phyloP scores from a whole-genome alignment of 2,113 vertebrate genomes.

The Misgurnus mizolepis region DNA sequence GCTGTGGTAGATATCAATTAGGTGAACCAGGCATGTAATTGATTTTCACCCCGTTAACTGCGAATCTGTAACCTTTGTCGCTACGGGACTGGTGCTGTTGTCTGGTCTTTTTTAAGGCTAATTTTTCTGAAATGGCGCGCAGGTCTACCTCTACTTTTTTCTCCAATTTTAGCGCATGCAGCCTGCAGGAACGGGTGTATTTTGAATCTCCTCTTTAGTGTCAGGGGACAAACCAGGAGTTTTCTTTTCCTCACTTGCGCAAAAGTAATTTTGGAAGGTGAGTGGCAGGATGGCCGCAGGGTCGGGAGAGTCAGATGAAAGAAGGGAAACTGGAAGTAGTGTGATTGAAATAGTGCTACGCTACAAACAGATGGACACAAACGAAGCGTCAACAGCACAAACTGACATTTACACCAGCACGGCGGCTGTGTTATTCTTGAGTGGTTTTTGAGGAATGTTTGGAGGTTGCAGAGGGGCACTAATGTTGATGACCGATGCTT shows the following conservation, averaged over 20 bases:
- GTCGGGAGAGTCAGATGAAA: not conserved
- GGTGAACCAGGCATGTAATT: conserved; percentile 76
- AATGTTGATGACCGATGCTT: not conserved
- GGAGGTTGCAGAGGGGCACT: not conserved
- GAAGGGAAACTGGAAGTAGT: not conserved
- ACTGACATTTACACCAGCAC: conserved; percentile 26
- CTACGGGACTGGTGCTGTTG: conserved; percentile 45
- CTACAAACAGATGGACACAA: not conserved
- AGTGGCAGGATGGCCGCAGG: conserved; percentile 11
- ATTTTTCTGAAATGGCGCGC: conserved; percentile 60
- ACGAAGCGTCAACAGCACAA: conserved; percentile 5
- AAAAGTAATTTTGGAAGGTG: conserved; percentile 18
- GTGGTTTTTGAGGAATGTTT: conserved; percentile 10
- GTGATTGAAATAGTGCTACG: not conserved
- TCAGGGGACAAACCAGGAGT: not conserved
- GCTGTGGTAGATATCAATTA: conserved; percentile 76
- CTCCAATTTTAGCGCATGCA: not conserved
- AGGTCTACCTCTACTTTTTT: conserved; percentile 55
- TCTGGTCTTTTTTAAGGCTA: conserved; percentile 47
- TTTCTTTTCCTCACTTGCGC: conserved; percentile 4
- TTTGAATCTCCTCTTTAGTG: conserved; percentile 1
- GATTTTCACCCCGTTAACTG: conserved; percentile 76
- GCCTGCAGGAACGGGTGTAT: conserved; percentile 15
- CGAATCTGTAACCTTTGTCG: conserved; percentile 64
- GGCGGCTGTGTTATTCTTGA: not conserved